A percentile compares a stretch with the other conserved stretches of the same genome.
Evolutionary conservation across 2,888 invertebrate genomes (phyloP).

Genomic region (Sphaerophoria rueppellii): DNA sequence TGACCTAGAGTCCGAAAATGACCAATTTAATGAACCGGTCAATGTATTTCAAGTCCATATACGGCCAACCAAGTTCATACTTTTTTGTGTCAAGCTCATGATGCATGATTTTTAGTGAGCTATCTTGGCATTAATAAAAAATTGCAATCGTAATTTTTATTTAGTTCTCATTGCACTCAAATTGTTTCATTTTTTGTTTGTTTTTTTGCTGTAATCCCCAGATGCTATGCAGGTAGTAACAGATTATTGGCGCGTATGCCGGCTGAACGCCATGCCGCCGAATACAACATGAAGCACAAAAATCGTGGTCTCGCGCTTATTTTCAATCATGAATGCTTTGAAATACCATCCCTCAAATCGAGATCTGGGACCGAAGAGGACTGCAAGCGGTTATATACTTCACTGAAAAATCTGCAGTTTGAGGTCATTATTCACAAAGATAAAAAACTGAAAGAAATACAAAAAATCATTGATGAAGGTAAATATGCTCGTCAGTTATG

Average conservation of each 20-base stretch:
- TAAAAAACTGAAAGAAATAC: slow-evolving; percentile 87
- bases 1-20: slow-evolving; percentile 44
- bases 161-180: not conserved
- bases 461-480: slow-evolving; percentile 85
- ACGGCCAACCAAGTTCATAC: not conserved
- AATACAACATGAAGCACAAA: slow-evolving; percentile 94
- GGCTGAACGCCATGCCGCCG: slow-evolving; percentile 86
- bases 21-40: slow-evolving; percentile 46
- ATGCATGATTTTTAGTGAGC: slow-evolving; percentile 37
- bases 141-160: not conserved
- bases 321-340: slow-evolving; percentile 95
- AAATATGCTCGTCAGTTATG: slow-evolving; percentile 20
- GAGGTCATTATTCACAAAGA: slow-evolving; percentile 88
- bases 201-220: slow-evolving; percentile 20
- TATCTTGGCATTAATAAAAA: slow-evolving; percentile 18
- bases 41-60: slow-evolving; percentile 1
- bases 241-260: slow-evolving; percentile 85
- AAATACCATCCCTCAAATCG: slow-evolving; percentile 86
- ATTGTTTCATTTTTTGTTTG: not conserved
- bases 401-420: slow-evolving; percentile 87
- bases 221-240: slow-evolving; percentile 61
- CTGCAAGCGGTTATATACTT: slow-evolving; percentile 87
- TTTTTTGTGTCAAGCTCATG: not conserved
- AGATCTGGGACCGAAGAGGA: slow-evolving; percentile 94
- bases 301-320: slow-evolving; percentile 92